A percentile compares a stretch with the other conserved stretches of the same genome.
Conservation (phyloP, 2,797 vertebrate genomes). For the Luscinia megarhynchos region DNA sequence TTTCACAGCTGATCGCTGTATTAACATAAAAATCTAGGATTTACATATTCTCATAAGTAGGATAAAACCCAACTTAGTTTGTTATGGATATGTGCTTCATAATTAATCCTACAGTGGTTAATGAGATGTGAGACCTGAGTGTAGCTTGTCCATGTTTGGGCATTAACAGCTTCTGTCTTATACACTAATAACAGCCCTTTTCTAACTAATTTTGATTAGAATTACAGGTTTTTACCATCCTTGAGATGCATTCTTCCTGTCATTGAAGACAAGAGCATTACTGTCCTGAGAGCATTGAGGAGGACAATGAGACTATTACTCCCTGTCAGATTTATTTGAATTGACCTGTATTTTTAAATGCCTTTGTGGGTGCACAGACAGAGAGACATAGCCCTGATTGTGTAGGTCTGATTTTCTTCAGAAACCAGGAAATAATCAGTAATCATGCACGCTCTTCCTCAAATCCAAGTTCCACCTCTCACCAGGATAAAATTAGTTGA, state of each 20-base stretch:
- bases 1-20: neutral
- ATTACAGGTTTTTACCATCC: neutral
- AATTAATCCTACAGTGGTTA: neutral
- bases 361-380: neutral
- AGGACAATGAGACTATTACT: neutral
- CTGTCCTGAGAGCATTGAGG: neutral
- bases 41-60: neutral
- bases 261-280: neutral
- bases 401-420: neutral
- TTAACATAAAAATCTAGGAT: neutral
- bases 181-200: neutral
- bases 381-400: neutral
- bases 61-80: neutral
- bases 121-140: neutral
- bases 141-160: neutral
- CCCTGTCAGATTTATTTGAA: neutral
- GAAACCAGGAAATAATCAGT: neutral
- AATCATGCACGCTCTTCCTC: neutral
- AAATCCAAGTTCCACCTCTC: neutral
- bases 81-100: neutral
- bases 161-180: neutral
- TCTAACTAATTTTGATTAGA: neutral
- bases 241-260: neutral
- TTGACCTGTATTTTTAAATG: neutral
- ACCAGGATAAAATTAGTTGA: conserved; percentile 36